A percentile compares a stretch with the other conserved stretches of the same genome.
These are phyloP conservation scores for Leptinotarsa tumamoca DNA, from an alignment of 2,888 invertebrate species.

Conservation along the genomic window DNA sequence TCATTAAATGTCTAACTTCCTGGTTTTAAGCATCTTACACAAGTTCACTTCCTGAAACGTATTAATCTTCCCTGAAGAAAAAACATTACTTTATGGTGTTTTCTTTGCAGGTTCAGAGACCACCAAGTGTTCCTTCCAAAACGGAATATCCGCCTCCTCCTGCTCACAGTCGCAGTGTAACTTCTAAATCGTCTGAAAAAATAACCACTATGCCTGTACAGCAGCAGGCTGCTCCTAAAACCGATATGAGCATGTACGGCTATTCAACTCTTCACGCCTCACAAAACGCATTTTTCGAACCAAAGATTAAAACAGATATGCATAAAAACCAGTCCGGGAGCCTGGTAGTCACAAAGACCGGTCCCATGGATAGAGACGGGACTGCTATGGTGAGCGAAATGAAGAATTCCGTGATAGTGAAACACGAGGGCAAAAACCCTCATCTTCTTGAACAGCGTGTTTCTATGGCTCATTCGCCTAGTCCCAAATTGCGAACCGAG, in stretches of 20 bases:
- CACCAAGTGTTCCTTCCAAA: conserved; percentile 64
- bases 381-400: conserved; percentile 78
- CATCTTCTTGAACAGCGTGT: conserved; percentile 70
- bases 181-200: conserved; percentile 58
- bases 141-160: conserved; percentile 68
- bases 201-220: conserved; percentile 49
- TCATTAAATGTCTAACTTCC: background rate
- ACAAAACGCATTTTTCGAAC: conserved; percentile 67
- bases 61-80: background rate
- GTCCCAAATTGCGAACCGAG: conserved; percentile 70
- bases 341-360: conserved; percentile 62
- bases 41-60: background rate
- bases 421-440: conserved; percentile 76
- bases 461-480: conserved; percentile 71
- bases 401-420: conserved; percentile 83
- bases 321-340: conserved; percentile 59
- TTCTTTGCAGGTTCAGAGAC: conserved; percentile 55
- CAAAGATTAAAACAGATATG: conserved; percentile 73
- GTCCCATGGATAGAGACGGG: conserved; percentile 55
- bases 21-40: conserved; percentile 5
- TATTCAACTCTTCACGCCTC: conserved; percentile 70
- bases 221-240: conserved; percentile 65
- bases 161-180: conserved; percentile 64
- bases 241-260: conserved; percentile 78
- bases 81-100: background rate